Percentiles rank a stretch among this genome's conserved stretches.
phyloP scores from a whole-genome alignment of 2,888 invertebrate species.

The Lycia hirtaria region DNA sequence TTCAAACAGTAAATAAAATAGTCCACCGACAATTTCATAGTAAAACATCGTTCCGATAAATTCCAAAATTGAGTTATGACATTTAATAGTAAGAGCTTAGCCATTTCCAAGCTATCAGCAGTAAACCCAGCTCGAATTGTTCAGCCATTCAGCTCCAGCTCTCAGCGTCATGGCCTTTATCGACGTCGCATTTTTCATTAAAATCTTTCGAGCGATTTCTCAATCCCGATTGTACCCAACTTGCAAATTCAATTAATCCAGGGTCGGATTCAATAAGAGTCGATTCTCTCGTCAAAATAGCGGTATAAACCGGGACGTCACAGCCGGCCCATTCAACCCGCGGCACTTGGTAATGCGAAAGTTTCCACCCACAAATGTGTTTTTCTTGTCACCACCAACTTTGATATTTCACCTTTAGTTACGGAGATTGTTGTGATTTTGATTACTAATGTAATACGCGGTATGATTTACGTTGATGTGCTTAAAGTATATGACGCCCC shows the following conservation, averaged over 20 bases:
- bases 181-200: constrained; percentile 40
- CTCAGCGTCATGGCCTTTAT: constrained; percentile 20
- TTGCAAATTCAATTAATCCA: constrained; percentile 70
- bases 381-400: constrained; percentile 68
- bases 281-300: constrained; percentile 56
- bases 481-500: too few relatives aligned
- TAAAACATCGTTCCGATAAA: constrained; percentile 4
- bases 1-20: background rate
- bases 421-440: background rate
- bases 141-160: background rate
- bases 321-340: constrained; percentile 51
- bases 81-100: constrained; percentile 7
- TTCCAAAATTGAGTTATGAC: constrained; percentile 2
- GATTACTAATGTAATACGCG: background rate
- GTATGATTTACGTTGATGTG: too few relatives aligned
- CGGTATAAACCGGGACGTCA: constrained; percentile 55
- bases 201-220: constrained; percentile 47
- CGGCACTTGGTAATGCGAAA: constrained; percentile 53
- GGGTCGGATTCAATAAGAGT: constrained; percentile 58
- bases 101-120: constrained; percentile 20
- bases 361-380: constrained; percentile 68
- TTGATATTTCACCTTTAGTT: constrained; percentile 61
- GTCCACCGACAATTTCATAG: background rate
- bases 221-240: constrained; percentile 51
- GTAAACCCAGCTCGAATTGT: constrained; percentile 15